phyloP scores from a whole-genome alignment of 2,113 vertebrate species.

The Cairina moschata region DNA sequence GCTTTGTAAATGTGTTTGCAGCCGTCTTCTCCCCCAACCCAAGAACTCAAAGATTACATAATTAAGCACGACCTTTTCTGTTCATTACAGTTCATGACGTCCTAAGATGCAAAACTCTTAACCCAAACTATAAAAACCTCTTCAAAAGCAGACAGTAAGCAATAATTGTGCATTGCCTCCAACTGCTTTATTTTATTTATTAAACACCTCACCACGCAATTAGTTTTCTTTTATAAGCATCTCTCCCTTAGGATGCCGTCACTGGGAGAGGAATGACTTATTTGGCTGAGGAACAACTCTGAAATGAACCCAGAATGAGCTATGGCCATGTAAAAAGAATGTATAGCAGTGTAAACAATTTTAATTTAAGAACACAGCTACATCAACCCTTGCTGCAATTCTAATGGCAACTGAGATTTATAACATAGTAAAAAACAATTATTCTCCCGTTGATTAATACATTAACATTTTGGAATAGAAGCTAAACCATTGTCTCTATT shows the following conservation, averaged over 20 bases:
- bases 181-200: constrained; percentile 46
- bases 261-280: constrained; percentile 55
- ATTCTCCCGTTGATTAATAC: constrained; percentile 86
- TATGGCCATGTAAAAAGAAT: constrained; percentile 66
- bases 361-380: constrained; percentile 79
- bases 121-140: neutral
- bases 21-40: neutral
- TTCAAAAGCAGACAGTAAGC: constrained; percentile 11
- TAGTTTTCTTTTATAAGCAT: constrained; percentile 66
- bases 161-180: neutral
- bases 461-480: constrained; percentile 86
- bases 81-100: neutral
- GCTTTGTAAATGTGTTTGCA: fast-evolving
- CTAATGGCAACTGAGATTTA: constrained; percentile 82
- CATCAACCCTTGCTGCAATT: constrained; percentile 73
- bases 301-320: constrained; percentile 72
- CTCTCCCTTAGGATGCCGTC: constrained; percentile 53
- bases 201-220: constrained; percentile 65
- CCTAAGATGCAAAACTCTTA: neutral
- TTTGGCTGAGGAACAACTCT: constrained; percentile 58
- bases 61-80: neutral
- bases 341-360: constrained; percentile 81
- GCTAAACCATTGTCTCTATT: constrained; percentile 78
- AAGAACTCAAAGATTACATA: neutral
- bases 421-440: constrained; percentile 79